Evolutionary conservation across 2,113 vertebrate species (phyloP).

Genomic region (Arenaria interpres): DNA sequence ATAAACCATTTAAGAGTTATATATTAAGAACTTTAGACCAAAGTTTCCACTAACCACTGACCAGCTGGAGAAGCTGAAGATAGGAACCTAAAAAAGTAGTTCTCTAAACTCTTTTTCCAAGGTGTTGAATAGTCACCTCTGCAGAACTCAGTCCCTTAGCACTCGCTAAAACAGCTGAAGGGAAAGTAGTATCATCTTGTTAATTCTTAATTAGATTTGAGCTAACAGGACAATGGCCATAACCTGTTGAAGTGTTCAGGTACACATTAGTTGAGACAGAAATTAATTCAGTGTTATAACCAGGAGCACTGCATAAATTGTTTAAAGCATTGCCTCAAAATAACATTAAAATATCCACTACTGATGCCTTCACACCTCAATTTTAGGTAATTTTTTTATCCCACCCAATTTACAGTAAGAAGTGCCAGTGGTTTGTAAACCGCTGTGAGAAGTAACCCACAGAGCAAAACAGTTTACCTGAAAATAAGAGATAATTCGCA

Average conservation of each 20-base stretch:
- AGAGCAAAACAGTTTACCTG: neutral
- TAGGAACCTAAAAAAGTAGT: neutral
- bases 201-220: neutral
- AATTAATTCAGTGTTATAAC: neutral
- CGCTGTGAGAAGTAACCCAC: neutral
- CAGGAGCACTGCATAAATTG: neutral
- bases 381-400: neutral
- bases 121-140: neutral
- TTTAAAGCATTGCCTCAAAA: neutral
- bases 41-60: constrained; percentile 44
- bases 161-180: neutral
- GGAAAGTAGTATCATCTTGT: neutral
- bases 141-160: neutral
- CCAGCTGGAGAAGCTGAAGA: neutral
- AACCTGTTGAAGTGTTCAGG: neutral
- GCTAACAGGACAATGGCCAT: neutral
- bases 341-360: neutral
- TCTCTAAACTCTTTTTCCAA: neutral
- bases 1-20: neutral
- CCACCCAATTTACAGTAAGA: neutral
- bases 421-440: neutral
- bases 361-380: neutral
- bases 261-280: neutral
- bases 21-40: neutral
- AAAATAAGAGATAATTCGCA: neutral